Conservation (phyloP, 2,888 invertebrate species). For the Ophion ellenae region DNA sequence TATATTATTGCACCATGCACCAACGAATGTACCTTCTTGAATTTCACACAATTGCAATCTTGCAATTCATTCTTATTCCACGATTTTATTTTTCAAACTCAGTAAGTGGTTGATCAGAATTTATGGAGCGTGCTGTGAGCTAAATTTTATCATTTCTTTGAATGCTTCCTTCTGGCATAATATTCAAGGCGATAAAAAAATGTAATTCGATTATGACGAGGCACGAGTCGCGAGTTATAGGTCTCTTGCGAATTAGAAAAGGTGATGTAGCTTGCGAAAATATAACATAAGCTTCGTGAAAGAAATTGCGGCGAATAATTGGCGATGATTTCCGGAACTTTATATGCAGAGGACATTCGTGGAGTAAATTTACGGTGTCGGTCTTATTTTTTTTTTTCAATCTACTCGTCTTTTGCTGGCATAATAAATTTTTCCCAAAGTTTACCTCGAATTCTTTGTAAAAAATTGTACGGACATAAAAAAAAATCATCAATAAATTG, state of each 20-base stretch:
- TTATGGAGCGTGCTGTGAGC: not conserved
- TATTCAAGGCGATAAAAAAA: not conserved
- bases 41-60: not conserved
- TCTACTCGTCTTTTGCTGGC: not conserved
- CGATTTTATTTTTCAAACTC: not conserved
- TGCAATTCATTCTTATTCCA: not conserved
- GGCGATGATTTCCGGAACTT: not conserved
- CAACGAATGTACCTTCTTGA: not conserved
- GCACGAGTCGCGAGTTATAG: slow-evolving; percentile 8
- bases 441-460: too few species aligned
- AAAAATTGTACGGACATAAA: too few species aligned
- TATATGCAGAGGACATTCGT: not conserved
- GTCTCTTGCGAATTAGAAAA: slow-evolving; percentile 26
- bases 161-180: not conserved
- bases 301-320: not conserved
- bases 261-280: slow-evolving; percentile 9
- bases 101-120: not conserved
- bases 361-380: too few species aligned
- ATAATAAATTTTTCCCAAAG: not conserved
- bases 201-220: slow-evolving; percentile 14
- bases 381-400: too few species aligned
- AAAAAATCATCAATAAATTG: too few species aligned
- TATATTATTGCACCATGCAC: not conserved
- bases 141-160: not conserved
- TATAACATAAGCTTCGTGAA: not conserved